Percentiles rank a stretch among this genome's conserved stretches.
These are phyloP conservation scores for Palythoa grandiflora DNA, from an alignment of 92 coral and sea anemone genomes.

Conservation along the genomic window DNA sequence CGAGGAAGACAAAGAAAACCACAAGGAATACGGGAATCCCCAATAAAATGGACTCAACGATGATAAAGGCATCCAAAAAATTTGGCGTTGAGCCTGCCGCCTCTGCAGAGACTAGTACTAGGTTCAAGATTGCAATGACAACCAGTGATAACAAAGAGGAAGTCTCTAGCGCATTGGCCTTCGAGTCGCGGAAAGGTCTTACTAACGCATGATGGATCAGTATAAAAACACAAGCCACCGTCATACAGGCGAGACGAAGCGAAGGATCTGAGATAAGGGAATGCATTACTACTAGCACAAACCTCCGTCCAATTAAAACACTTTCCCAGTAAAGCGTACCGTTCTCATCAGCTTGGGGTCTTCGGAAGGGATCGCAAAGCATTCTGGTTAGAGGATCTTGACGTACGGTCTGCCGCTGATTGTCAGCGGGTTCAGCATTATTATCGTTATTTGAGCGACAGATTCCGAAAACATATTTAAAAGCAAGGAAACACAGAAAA, in stretches of 20 bases:
- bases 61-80: background rate
- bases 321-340: slow-evolving; percentile 70
- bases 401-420: background rate
- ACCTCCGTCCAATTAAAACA: slow-evolving; percentile 57
- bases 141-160: slow-evolving; percentile 43
- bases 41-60: too few species aligned
- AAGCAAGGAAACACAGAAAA: slow-evolving; percentile 33
- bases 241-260: slow-evolving; percentile 20
- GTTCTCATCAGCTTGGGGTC: background rate
- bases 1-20: too few species aligned
- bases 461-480: slow-evolving; percentile 9
- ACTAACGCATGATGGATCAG: slow-evolving; percentile 49
- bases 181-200: slow-evolving; percentile 57
- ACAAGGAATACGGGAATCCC: too few species aligned
- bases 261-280: slow-evolving; percentile 42
- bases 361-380: slow-evolving; percentile 60
- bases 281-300: slow-evolving; percentile 38
- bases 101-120: background rate
- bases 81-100: background rate
- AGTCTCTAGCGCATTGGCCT: slow-evolving; percentile 50
- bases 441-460: background rate
- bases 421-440: background rate
- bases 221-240: slow-evolving; percentile 40
- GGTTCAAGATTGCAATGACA: slow-evolving; percentile 39
- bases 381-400: slow-evolving; percentile 34